phyloP scores from a whole-genome alignment of 2,888 invertebrate genomes.

The Lepidochrysops patricia region DNA sequence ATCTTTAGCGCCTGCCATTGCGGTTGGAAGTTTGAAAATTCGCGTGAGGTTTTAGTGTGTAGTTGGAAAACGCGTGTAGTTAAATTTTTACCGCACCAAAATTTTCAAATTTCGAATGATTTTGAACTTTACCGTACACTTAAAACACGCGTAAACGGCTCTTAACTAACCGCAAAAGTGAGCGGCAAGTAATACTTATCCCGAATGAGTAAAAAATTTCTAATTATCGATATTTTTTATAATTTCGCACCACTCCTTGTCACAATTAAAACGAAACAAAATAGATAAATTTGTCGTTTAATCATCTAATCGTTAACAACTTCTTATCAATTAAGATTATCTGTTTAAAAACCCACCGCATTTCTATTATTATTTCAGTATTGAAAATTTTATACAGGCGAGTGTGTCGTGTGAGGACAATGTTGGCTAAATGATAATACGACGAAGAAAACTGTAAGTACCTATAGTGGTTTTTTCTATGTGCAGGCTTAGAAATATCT shows the following conservation, averaged over 20 bases:
- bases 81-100: no score
- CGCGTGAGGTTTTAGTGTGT: no score
- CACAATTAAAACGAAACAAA: slow-evolving; percentile 8
- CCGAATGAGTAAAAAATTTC: no score
- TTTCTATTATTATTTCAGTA: slow-evolving; percentile 57
- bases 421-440: slow-evolving; percentile 19
- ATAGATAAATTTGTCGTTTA: slow-evolving; percentile 35
- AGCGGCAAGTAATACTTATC: neutral
- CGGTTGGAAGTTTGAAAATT: no score
- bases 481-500: neutral
- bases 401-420: slow-evolving; percentile 21
- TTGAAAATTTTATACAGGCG: slow-evolving; percentile 37
- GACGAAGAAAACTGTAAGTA: neutral
- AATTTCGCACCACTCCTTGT: neutral
- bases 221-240: neutral
- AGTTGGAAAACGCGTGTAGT: no score
- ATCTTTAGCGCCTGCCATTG: no score
- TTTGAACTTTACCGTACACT: no score
- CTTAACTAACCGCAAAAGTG: no score
- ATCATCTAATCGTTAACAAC: slow-evolving; percentile 51
- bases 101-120: no score
- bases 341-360: slow-evolving; percentile 58
- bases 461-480: neutral
- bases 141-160: no score
- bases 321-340: slow-evolving; percentile 66